Base-by-base conservation (phyloP, 2,113 vertebrate species). In the Tamias sibiricus region DNA sequence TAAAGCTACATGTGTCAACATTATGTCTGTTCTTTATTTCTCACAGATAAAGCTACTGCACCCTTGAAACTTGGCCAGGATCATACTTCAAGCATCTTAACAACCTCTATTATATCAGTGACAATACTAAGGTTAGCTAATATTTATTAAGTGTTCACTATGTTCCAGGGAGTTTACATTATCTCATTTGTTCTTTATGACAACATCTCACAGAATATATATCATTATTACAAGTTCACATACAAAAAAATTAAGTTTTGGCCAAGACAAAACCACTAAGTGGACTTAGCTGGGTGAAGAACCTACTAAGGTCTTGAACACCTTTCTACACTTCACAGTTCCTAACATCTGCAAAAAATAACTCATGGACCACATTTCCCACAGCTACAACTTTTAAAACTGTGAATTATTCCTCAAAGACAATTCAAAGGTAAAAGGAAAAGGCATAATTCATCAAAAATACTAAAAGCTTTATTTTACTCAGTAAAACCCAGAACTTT, bases 351-450 rank as follows among this genome's bases (percentile, higher is more conserved):
- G 52, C 1, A 47, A 54, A 74, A 52, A 66, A 44, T 22, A 62
- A 88, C 54, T 64, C 32, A 88, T 13, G 32, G 37, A 30, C 20
- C 52, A 79, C 19, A 86, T 77, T 84, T 79, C 16, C 12, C 26
- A 77, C 40, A 71, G 57, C 7, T 54, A 24, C 30, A 96, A 35
- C 17, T 87, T 87, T 54, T 71, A 47, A 94, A 96, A 91, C 42
- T 79, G 13, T n/a, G n/a, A 71, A 54, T 77, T 42, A 91, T 44
- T 62, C 13, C 59, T 76, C 49, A 19, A 72, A 72, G 52, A 2
- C 17, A 80, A 71, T 16, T 20, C 6, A 72, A 44, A 83, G 49
- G 52, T 42, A 62, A 87, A 81, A 87, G 49, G 37, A 62, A 90
- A 91, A 57, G 8, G 30, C 57, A 40, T 26, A 68, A 79, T 92